Evolutionary conservation across 1,140 invertebrate species (phyloP), one percentile per base, ranked within the genome.

Genomic region (Atopsyche davidsoni): DNA sequence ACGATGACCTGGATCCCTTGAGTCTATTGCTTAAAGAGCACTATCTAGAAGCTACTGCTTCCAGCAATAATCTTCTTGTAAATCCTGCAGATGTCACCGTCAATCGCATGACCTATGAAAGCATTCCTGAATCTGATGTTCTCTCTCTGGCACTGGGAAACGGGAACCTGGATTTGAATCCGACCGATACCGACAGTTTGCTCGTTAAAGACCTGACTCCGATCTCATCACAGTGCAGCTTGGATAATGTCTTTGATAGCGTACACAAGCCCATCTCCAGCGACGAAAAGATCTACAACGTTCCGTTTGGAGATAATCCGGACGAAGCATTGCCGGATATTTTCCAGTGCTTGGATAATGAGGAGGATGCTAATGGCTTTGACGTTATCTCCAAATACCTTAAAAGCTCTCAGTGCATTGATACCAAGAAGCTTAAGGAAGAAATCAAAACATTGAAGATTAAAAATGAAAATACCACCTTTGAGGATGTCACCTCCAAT

Each of bases 361-460:
- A 40, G 1, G 50, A 52, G 31, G 38, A 32, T 10, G 18, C 17
- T 3, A 46, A 23, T 21, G 50, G 50, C 6, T 52, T 41, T 22
- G 50, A 52, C 19, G 50, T 46, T 16, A 52, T 52, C 7, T 32
- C 50, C 13, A 52, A 52, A 35, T 52, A 46, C 17, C n/a, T 52
- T 6, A 52, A 52, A 24, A 52, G 18, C n/a, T 52, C 50, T n/a
- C 44, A 46, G 18, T 22, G 14, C 9, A 51, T 51, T 13, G 49
- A 51, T 25, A 44, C 45, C n/a, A 44, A 51, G 4, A 51, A 51
- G n/a, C 19, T 51, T 22, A 51, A 51, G 25, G 49, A 51, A 25
- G 49, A 51, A 18, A 45, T 45, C 18, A 51, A 45, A 45, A 44
- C 31, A 17, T 36, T 45, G 3, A 45, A 51, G 11, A 36, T 34